Percentiles rank a stretch among this genome's conserved stretches.
Evolutionary conservation across 2,113 vertebrate genomes (phyloP).

Genomic region (Enhydra lutris): DNA sequence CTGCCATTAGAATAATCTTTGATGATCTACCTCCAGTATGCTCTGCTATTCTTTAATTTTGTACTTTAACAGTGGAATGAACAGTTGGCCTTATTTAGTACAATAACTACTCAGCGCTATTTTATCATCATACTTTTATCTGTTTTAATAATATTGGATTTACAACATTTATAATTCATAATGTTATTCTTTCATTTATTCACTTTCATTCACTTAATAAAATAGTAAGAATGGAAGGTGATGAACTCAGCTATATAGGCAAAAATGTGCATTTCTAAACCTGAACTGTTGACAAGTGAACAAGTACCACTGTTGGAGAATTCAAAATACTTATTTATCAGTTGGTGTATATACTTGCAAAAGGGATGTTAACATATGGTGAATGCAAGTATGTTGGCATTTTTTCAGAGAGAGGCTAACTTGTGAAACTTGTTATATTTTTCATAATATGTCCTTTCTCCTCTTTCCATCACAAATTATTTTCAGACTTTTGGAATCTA

Average conservation of each 20-base stretch:
- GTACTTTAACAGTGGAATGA: not conserved
- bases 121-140: not conserved
- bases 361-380: not conserved
- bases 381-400: not conserved
- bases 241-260: not conserved
- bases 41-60: not conserved
- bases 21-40: not conserved
- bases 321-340: not conserved
- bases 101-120: not conserved
- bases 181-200: not conserved
- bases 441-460: not conserved
- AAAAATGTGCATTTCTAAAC: not conserved
- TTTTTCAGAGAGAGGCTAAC: not conserved
- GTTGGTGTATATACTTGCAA: not conserved
- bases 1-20: not conserved
- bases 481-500: conserved; percentile 3
- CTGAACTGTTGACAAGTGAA: not conserved
- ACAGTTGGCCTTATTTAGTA: not conserved
- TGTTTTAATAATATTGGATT: not conserved
- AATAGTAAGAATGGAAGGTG: not conserved
- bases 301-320: not conserved
- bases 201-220: not conserved
- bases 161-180: not conserved
- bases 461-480: not conserved
- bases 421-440: not conserved